These are phyloP conservation scores for Formica selysi DNA, from an alignment of 1,140 invertebrate species.

Conservation along the genomic window DNA sequence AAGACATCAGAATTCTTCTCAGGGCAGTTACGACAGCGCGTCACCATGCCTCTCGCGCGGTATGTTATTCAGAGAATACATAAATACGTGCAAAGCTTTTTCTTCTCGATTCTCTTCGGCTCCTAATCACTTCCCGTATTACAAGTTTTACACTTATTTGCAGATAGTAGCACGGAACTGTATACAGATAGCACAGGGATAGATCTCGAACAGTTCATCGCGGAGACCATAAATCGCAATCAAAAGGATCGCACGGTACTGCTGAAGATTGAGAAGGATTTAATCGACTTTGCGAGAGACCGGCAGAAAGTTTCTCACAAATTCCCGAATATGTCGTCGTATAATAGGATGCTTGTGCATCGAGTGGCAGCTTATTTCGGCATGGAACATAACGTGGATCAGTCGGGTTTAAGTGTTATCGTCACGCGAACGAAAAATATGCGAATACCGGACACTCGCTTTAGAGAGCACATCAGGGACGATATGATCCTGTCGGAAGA, in stretches of 20 bases:
- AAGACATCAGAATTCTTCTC: slow-evolving; percentile 89
- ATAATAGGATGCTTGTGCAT: slow-evolving; percentile 98
- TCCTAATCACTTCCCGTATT: neutral
- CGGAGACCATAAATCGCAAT: slow-evolving; percentile 96
- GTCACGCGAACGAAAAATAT: slow-evolving; percentile 93
- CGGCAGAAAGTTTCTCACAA: slow-evolving; percentile 92
- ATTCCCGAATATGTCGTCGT: slow-evolving; percentile 96
- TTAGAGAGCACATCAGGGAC: slow-evolving; percentile 89
- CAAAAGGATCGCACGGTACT: slow-evolving; percentile 94
- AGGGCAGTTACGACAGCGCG: slow-evolving; percentile 88
- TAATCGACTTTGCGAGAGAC: slow-evolving; percentile 94
- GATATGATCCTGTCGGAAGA: slow-evolving; percentile 89
- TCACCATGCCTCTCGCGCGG: slow-evolving; percentile 89
- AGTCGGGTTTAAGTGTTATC: slow-evolving; percentile 93
- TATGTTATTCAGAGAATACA: slow-evolving; percentile 11
- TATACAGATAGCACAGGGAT: slow-evolving; percentile 92
- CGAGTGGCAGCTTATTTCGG: slow-evolving; percentile 97
- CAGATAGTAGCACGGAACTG: slow-evolving; percentile 94
- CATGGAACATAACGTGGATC: slow-evolving; percentile 97
- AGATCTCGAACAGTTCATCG: slow-evolving; percentile 95
- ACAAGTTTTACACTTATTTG: slow-evolving; percentile 63
- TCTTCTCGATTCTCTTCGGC: neutral
- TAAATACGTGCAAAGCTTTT: neutral
- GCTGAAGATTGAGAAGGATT: slow-evolving; percentile 95
- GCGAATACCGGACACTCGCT: slow-evolving; percentile 90